Evolutionary conservation across 2,113 vertebrate genomes (phyloP).

Genomic region (Martes martes): DNA sequence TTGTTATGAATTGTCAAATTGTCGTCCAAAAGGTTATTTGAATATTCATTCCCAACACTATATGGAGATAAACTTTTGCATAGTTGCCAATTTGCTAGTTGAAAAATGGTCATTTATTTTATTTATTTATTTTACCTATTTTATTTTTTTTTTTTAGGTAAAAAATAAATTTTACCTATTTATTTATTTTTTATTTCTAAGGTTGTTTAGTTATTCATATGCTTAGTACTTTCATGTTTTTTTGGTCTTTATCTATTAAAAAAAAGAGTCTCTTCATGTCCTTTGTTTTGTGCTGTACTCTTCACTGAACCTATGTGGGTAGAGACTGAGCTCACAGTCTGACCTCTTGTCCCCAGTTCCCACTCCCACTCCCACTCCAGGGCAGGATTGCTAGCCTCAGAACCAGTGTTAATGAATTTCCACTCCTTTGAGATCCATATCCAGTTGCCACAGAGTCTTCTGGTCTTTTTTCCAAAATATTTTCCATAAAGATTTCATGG

Average conservation of each 20-base stretch:
- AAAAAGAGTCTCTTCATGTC: background rate
- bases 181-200: background rate
- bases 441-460: background rate
- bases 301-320: rapidly evolving
- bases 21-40: background rate
- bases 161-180: background rate
- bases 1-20: background rate
- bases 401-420: background rate
- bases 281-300: background rate
- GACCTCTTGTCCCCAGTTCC: background rate
- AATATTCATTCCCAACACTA: background rate
- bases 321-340: background rate
- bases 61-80: background rate
- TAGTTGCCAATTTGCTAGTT: background rate
- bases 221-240: background rate
- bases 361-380: rapidly evolving
- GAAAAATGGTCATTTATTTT: background rate
- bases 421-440: background rate
- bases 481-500: background rate
- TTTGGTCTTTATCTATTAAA: background rate
- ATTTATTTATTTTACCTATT: background rate
- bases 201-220: background rate
- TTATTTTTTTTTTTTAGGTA: background rate
- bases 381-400: background rate
- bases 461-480: background rate